Evolutionary conservation across 1,140 invertebrate genomes (phyloP).

Genomic region (Temnothorax nylanderi): DNA sequence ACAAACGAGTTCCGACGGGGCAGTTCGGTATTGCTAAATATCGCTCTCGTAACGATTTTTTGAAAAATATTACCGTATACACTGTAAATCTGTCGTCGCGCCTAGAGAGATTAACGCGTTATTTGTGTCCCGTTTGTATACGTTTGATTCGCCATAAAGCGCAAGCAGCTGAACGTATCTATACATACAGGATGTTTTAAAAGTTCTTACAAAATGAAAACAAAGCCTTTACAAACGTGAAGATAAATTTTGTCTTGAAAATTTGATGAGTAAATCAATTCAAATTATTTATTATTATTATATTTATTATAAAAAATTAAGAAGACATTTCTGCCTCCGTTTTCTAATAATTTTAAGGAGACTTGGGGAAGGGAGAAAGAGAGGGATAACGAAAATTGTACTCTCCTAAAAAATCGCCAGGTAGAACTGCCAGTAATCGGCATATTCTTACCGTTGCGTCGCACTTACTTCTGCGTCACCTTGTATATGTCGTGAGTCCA

Average conservation of each 20-base stretch:
- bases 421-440: too few species aligned
- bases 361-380: neutral
- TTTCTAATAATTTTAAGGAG: neutral
- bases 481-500: neutral
- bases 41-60: constrained; percentile 21
- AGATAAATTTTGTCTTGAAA: neutral
- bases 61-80: constrained; percentile 2
- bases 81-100: constrained; percentile 13
- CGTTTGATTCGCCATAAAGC: constrained; percentile 8
- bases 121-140: neutral
- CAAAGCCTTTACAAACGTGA: neutral
- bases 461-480: neutral
- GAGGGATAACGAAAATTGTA: neutral
- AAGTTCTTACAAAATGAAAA: neutral
- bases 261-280: neutral
- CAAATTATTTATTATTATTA: neutral
- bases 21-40: neutral
- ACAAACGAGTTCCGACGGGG: neutral
- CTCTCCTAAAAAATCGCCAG: neutral
- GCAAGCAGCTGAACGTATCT: neutral
- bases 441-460: neutral
- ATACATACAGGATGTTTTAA: neutral
- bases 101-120: neutral
- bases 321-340: neutral
- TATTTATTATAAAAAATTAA: neutral